Percentiles rank a stretch among this genome's conserved stretches.
These are phyloP conservation scores for Formica exsecta DNA, from an alignment of 1,140 invertebrate species.

Conservation along the genomic window DNA sequence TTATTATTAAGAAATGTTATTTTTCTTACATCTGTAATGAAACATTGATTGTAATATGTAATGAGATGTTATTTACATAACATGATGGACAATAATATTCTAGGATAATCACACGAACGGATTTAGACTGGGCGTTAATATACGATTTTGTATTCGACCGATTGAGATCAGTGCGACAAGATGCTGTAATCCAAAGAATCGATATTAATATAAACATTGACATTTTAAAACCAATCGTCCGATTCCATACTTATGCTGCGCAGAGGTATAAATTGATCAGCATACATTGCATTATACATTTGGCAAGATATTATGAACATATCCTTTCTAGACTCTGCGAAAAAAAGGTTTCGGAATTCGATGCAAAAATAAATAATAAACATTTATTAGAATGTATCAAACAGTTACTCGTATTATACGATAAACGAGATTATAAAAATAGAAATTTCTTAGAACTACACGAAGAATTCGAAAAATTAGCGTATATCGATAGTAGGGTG, in stretches of 20 bases:
- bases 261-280: constrained; percentile 88
- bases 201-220: constrained; percentile 84
- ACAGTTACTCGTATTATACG: constrained; percentile 87
- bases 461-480: constrained; percentile 60
- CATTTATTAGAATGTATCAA: constrained; percentile 89
- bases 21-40: background rate
- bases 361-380: constrained; percentile 88
- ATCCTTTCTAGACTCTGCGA: constrained; percentile 84
- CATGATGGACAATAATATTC: constrained; percentile 51
- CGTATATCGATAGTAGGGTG: constrained; percentile 75
- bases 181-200: constrained; percentile 91
- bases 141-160: constrained; percentile 93
- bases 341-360: constrained; percentile 86
- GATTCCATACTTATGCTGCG: constrained; percentile 90
- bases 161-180: constrained; percentile 91
- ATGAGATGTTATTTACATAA: background rate
- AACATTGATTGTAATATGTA: background rate
- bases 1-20: background rate
- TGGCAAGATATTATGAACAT: background rate
- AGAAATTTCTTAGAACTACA: constrained; percentile 51
- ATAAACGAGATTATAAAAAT: constrained; percentile 81
- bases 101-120: constrained; percentile 86
- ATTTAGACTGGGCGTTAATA: constrained; percentile 87
- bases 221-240: constrained; percentile 89
- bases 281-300: background rate